Conservation (phyloP, 2,113 vertebrate genomes). For the Eulacestoma nigropectus region DNA sequence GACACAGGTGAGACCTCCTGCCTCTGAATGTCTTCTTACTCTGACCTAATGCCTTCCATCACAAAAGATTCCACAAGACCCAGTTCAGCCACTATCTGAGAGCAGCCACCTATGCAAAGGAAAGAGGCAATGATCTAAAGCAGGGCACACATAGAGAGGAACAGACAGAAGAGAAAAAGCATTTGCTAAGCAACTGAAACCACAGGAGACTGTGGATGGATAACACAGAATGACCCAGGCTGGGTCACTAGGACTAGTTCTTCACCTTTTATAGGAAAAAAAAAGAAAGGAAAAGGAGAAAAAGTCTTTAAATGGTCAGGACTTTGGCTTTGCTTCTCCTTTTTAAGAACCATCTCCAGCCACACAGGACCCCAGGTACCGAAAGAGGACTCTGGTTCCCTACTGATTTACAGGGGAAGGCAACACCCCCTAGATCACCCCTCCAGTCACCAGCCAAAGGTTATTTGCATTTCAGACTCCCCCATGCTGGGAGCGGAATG, state of each 20-base stretch:
- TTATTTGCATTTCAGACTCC: not conserved
- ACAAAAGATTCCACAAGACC: not conserved
- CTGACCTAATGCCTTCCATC: slow-evolving; percentile 16
- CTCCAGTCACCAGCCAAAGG: slow-evolving; percentile 6
- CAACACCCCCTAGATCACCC: slow-evolving; percentile 24
- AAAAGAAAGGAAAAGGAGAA: too few species aligned
- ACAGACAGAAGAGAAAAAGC: not conserved
- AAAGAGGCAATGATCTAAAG: slow-evolving; percentile 15
- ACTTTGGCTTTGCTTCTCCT: not conserved
- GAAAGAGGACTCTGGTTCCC: not conserved
- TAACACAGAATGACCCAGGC: not conserved
- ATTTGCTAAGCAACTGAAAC: slow-evolving; percentile 13
- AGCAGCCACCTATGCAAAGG: not conserved
- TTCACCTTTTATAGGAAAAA: not conserved
- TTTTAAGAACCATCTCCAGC: slow-evolving; percentile 24
- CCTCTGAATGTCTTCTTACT: not conserved
- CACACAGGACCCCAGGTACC: not conserved
- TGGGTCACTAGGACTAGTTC: not conserved
- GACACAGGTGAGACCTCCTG: not conserved
- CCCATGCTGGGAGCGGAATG: slow-evolving; percentile 1
- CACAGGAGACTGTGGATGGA: not conserved
- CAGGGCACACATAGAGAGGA: not conserved
- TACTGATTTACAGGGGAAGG: not conserved
- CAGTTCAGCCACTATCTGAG: not conserved
- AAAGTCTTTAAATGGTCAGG: not conserved